Evolutionary conservation across 2,888 invertebrate species (phyloP), one percentile per base, ranked within the genome.

Genomic region (Trypoxylon attenuatum): DNA sequence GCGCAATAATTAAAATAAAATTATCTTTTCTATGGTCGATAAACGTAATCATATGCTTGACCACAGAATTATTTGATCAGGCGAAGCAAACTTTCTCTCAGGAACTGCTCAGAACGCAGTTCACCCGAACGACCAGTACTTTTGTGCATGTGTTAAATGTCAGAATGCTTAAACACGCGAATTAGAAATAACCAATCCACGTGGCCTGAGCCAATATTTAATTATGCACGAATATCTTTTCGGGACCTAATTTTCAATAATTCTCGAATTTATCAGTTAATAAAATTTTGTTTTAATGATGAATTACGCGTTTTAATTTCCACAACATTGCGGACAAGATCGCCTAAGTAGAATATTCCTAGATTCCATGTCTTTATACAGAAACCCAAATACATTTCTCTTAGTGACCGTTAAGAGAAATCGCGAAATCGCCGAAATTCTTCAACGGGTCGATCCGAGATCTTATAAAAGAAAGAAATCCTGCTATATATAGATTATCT

Each of bases 71-170:
- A 71, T 58, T 67, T 67, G 66, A 65, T 63, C 74, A 67, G 57
- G 65, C 65, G 69, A 78, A 77, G 71, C 72, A 50, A 60, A 78
- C 82, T 83, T 83, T 83, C 83, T 83, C 81, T 73, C 81, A 82
- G 81, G 80, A 82, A 80, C 79, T 77, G 69, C 65, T 73, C 51
- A 53, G 66, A 69, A 81, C 67, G 77, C 72, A 79, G 79, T 80
- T 80, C 75, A 76, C 77, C 67, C 72, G 76, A 80, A 76, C 76
- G 70, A 76, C 76, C 75, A 61, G 71, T 69, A 68, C 52, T 52
- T 53, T 49, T 10, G 66, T 58, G 69, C 68, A 73, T 71, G 74
- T 78, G 78, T 72, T 79, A 79, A 82, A 79, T 80, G 82, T 82
- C 79, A 79, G 76, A 77, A 78, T 67, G 69, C 62, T 60, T 58